Percentiles rank a stretch among this genome's conserved stretches.
Evolutionary conservation across 2,113 vertebrate species (phyloP).

Genomic region (Copsychus sechellarum): DNA sequence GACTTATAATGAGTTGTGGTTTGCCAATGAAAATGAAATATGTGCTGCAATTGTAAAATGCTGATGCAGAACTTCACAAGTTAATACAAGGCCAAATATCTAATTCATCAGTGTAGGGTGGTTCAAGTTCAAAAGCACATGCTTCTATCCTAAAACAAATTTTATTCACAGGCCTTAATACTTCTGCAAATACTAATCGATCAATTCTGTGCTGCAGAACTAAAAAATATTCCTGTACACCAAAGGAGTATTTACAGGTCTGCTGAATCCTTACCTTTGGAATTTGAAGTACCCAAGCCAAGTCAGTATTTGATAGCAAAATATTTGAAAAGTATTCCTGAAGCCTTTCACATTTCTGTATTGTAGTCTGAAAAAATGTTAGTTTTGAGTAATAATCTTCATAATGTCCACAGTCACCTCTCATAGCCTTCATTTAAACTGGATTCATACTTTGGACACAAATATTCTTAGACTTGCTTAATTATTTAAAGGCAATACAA

Average conservation of each 20-base stretch:
- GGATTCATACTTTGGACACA: neutral
- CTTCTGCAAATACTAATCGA: neutral
- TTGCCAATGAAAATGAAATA: slow-evolving; percentile 32
- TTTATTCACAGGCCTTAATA: neutral
- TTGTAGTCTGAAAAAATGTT: neutral
- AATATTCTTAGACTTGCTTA: neutral
- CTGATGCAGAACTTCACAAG: neutral
- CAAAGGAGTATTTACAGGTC: neutral
- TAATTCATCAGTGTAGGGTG: neutral
- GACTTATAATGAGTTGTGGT: neutral
- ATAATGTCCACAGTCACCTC: neutral
- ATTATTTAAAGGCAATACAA: neutral
- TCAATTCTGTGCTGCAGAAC: neutral
- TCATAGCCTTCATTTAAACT: neutral
- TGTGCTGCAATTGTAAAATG: neutral
- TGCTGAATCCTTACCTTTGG: neutral
- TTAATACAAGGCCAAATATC: neutral
- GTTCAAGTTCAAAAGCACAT: neutral
- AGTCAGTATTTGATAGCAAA: neutral
- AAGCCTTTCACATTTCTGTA: neutral
- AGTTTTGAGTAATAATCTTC: neutral
- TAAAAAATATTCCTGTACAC: neutral
- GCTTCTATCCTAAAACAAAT: neutral
- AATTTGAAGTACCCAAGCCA: neutral
- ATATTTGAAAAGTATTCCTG: neutral